These are phyloP conservation scores for Zaprionus tsacasi DNA, from an alignment of 1,140 invertebrate genomes.

Conservation along the genomic window DNA sequence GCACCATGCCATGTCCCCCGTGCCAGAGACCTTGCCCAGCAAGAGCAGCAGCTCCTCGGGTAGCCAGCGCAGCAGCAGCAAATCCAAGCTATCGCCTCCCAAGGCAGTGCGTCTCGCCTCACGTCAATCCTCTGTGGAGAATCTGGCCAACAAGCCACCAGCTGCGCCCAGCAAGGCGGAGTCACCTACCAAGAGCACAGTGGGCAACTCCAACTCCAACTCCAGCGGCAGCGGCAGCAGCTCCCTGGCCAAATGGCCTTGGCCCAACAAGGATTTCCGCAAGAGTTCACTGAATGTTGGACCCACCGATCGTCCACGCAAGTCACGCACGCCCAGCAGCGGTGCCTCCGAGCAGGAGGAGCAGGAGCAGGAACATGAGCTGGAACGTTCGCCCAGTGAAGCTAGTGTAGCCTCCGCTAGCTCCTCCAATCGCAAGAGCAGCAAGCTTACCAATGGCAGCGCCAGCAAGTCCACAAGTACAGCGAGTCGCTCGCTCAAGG, in stretches of 20 bases:
- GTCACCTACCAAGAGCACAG: conserved; percentile 80
- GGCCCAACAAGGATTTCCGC: conserved; percentile 90
- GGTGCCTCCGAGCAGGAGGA: conserved; percentile 55
- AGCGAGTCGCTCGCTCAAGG: conserved; percentile 42
- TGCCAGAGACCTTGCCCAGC: not conserved
- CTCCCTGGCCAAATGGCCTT: conserved; percentile 84
- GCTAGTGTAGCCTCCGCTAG: conserved; percentile 62
- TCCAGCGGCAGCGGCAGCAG: conserved; percentile 15
- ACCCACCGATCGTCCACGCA: conserved; percentile 84
- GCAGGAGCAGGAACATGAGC: not conserved
- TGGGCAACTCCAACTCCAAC: conserved; percentile 41
- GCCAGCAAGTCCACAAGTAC: not conserved
- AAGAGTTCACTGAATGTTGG: conserved; percentile 91
- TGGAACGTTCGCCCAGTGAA: conserved; percentile 82
- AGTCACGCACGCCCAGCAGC: conserved; percentile 77
- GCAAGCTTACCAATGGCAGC: conserved; percentile 57
- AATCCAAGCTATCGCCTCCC: conserved; percentile 76
- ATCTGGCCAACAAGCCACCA: conserved; percentile 84
- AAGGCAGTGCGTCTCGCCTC: conserved; percentile 66
- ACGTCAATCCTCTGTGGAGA: conserved; percentile 75
- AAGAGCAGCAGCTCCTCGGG: conserved; percentile 24
- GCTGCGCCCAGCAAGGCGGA: conserved; percentile 85
- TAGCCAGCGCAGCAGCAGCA: conserved; percentile 39
- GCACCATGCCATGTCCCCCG: not conserved
- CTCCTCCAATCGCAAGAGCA: conserved; percentile 34